Evolutionary conservation across 1,140 invertebrate genomes (phyloP).

Genomic region (Mya arenaria): DNA sequence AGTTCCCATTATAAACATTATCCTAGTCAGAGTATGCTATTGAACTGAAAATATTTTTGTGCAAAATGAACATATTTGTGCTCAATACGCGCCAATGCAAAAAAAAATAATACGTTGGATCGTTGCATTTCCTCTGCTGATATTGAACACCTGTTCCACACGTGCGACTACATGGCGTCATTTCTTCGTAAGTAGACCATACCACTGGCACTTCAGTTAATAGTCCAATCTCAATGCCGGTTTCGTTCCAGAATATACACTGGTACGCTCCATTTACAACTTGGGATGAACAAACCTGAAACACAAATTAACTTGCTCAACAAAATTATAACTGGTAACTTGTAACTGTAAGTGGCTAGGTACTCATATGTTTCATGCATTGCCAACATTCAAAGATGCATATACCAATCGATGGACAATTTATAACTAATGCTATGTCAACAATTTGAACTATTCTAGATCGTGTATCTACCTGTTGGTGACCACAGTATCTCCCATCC

Average conservation of each 20-base stretch:
- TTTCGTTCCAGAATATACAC: slow-evolving; percentile 15
- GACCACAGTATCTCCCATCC: slow-evolving; percentile 31
- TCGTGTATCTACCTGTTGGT: slow-evolving; percentile 2
- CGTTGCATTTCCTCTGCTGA: slow-evolving; percentile 18
- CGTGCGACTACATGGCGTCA: slow-evolving; percentile 28
- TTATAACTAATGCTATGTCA: background rate
- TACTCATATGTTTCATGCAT: no score
- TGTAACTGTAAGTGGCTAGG: background rate
- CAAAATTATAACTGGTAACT: background rate
- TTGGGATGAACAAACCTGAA: slow-evolving; percentile 14
- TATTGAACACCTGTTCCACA: slow-evolving; percentile 34
- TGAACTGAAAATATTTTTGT: no score
- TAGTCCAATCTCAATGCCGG: background rate
- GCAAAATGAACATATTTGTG: no score
- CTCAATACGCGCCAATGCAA: no score
- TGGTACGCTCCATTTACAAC: background rate
- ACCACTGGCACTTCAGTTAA: slow-evolving; percentile 3
- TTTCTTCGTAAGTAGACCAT: slow-evolving; percentile 13
- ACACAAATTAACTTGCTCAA: background rate
- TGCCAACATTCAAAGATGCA: background rate
- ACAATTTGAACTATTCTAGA: no score
- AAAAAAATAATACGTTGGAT: slow-evolving; percentile 21
- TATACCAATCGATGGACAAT: background rate
- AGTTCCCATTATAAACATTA: no score
- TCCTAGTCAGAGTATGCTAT: no score